phyloP scores from a whole-genome alignment of 64 coral and sea anemone genomes.

The Porites australiensis region DNA sequence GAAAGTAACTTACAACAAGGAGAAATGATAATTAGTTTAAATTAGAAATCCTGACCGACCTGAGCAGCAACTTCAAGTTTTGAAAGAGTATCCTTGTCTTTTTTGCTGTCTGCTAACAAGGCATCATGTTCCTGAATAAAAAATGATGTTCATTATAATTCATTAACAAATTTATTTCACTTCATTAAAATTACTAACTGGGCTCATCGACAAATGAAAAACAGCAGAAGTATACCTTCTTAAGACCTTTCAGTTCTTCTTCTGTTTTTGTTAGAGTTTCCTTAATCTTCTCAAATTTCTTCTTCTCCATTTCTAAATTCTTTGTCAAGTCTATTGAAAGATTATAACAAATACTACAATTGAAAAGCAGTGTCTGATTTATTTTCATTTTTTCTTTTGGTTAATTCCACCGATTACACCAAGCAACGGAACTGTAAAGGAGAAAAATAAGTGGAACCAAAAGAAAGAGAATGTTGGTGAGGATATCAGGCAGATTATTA shows the following conservation, averaged over 20 bases:
- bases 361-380: no score
- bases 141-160: background rate
- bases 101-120: slow-evolving; percentile 80
- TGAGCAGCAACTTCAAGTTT: slow-evolving; percentile 93
- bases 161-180: no score
- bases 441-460: no score
- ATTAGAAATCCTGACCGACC: background rate
- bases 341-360: background rate
- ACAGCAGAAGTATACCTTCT: slow-evolving; percentile 71
- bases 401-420: no score
- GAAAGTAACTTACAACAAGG: background rate
- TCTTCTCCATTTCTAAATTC: slow-evolving; percentile 98
- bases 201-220: background rate
- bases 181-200: background rate
- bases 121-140: slow-evolving; percentile 86
- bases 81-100: slow-evolving; percentile 88
- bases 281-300: slow-evolving; percentile 90
- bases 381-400: no score
- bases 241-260: slow-evolving; percentile 95
- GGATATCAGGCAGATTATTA: no score
- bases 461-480: no score
- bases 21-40: background rate
- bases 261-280: slow-evolving; percentile 86
- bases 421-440: no score
- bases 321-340: slow-evolving; percentile 74